A percentile compares a stretch with the other conserved stretches of the same genome.
These are phyloP conservation scores for Lamproptera curius DNA, from an alignment of 2,888 invertebrate species.

Conservation along the genomic window DNA sequence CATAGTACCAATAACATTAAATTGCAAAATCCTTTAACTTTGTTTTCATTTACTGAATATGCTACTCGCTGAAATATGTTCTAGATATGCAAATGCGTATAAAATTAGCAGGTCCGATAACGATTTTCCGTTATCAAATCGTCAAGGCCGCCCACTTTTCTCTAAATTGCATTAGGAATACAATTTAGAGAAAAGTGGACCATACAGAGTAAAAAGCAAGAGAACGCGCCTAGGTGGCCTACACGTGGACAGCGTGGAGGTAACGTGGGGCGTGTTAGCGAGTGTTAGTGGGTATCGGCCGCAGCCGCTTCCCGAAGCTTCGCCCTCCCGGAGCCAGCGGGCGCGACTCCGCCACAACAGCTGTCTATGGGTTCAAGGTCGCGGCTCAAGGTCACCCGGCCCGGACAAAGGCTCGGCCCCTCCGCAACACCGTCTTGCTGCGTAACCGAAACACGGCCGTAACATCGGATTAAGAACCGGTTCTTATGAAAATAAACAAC, in stretches of 20 bases:
- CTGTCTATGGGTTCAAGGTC: slow-evolving; percentile 52
- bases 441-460: slow-evolving; percentile 9
- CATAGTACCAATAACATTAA: too few species aligned
- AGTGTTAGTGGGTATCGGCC: background rate
- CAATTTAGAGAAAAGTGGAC: too few species aligned
- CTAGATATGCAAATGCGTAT: too few species aligned
- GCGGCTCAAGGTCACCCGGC: slow-evolving; percentile 48
- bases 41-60: too few species aligned
- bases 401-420: slow-evolving; percentile 31
- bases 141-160: too few species aligned
- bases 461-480: slow-evolving; percentile 11
- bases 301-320: slow-evolving; percentile 2
- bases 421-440: slow-evolving; percentile 4
- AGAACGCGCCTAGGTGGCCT: too few species aligned
- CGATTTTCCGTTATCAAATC: too few species aligned
- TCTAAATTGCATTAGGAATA: too few species aligned
- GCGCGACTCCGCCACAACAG: background rate
- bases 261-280: background rate
- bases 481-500: slow-evolving; percentile 17
- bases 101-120: too few species aligned
- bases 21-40: too few species aligned
- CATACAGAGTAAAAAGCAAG: too few species aligned
- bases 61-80: too few species aligned
- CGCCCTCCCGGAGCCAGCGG: background rate
- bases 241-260: background rate